Percentiles rank a stretch among this genome's conserved stretches.
phyloP scores from a whole-genome alignment of 2,113 vertebrate genomes.

The Chitala chitala region DNA sequence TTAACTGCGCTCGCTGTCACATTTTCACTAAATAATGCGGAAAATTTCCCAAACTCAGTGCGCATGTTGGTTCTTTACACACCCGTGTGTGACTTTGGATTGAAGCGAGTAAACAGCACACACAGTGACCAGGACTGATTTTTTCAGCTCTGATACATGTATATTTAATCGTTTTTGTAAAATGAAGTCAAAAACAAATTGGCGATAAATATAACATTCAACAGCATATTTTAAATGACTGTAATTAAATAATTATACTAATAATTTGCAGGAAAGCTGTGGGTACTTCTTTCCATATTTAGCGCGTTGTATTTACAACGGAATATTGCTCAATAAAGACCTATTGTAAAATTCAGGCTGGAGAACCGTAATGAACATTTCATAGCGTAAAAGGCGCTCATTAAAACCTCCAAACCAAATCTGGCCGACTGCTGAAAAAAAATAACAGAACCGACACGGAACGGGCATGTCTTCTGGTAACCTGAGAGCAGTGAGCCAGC shows the following conservation, averaged over 20 bases:
- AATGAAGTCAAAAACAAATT: neutral
- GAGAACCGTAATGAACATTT: neutral
- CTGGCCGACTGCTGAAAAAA: constrained; percentile 41
- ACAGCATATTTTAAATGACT: neutral
- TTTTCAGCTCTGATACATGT: neutral
- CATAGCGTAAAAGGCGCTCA: constrained; percentile 6
- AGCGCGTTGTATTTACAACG: neutral
- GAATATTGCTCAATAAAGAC: constrained; percentile 18
- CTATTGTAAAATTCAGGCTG: constrained; percentile 15
- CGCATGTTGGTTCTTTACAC: neutral
- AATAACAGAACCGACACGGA: constrained; percentile 58
- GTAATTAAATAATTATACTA: neutral
- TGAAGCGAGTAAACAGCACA: too few species aligned
- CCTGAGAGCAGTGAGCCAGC: constrained; percentile 38
- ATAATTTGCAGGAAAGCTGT: neutral
- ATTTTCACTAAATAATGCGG: neutral
- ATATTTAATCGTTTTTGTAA: neutral
- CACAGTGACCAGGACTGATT: too few species aligned
- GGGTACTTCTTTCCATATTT: neutral
- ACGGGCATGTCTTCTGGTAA: constrained; percentile 41
- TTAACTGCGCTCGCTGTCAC: neutral
- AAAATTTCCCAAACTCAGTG: neutral
- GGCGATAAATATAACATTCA: neutral
- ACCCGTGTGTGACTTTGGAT: too few species aligned
- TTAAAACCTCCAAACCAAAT: constrained; percentile 20